Evolutionary conservation across 2,888 invertebrate species (phyloP), one percentile per base, ranked within the genome.

Genomic region (Apotomis betuletana): DNA sequence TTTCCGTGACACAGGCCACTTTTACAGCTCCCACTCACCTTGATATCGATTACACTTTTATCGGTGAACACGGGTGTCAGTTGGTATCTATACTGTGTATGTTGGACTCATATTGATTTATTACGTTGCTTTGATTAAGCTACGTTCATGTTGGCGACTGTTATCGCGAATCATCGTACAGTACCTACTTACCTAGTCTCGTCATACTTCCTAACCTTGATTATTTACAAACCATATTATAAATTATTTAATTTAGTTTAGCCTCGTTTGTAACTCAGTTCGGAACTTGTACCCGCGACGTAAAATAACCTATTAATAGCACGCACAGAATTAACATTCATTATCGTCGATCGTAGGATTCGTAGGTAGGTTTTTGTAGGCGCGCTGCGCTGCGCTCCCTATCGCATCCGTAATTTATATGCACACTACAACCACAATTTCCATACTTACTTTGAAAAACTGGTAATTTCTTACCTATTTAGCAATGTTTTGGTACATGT

Each of bases 11-110:
- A 75, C 74, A 83, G 80, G 80, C 82, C 80, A 81, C 82, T 82
- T 83, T 84, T 85, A 85, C 83, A 83, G 79, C 84, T 84, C 79
- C 27, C 78, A 80, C 80, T 89, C 87, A 87, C 90, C 87, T 89
- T 88, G 85, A 85, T 87, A 86, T 86, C 87, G 86, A 88, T 87
- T 85, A 84, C 80, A 78, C 81, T 83, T 83, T 85, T 77, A 76
- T 80, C 77, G 74, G 74, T 77, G 74, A 76, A 76, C 77, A 75
- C 74, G 74, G 75, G 75, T 57, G 13, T 64, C 51, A 63, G 61
- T 55, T 8, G 63, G 27, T 59, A 63, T 51, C 49, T 51, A 36
- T 13, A n/a, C 8, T 27, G 52, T 60, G 44, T 60, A 58, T 49
- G 10, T 57, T 62, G 38, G 5, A n/a, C 41, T 69, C 41, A 49